Conservation (phyloP, 1,140 invertebrate genomes). For the Hypsibius dujardini region DNA sequence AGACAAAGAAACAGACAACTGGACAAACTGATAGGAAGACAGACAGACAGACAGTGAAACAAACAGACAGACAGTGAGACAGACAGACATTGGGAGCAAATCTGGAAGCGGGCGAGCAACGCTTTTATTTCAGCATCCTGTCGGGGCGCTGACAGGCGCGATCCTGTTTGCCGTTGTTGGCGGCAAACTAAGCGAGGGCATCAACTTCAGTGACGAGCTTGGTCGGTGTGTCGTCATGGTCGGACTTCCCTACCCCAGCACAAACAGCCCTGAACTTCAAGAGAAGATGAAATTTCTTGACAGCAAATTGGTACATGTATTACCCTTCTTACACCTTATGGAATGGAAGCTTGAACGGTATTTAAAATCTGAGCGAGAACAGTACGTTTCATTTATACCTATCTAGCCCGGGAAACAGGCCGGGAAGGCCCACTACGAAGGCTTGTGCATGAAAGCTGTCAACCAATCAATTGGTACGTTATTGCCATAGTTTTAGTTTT, state of each 20-base stretch:
- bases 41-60: no score
- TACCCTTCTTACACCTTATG: no score
- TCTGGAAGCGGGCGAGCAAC: no score
- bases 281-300: slow-evolving; percentile 87
- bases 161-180: slow-evolving; percentile 70
- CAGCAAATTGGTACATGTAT: slow-evolving; percentile 38
- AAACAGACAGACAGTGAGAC: no score
- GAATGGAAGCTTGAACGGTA: no score
- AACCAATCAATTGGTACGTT: slow-evolving; percentile 80
- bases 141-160: slow-evolving; percentile 41
- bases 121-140: slow-evolving; percentile 18
- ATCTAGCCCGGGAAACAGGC: slow-evolving; percentile 40
- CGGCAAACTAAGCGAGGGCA: slow-evolving; percentile 89
- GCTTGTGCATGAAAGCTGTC: slow-evolving; percentile 87
- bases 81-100: no score
- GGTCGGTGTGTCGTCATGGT: slow-evolving; percentile 80
- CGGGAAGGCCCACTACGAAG: slow-evolving; percentile 70
- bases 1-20: no score
- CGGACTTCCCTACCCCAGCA: slow-evolving; percentile 85
- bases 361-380: no score
- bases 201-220: slow-evolving; percentile 82
- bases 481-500: slow-evolving; percentile 17
- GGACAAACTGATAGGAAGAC: no score
- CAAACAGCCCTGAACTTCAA: slow-evolving; percentile 64
- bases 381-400: no score